Evolutionary conservation across 2,113 vertebrate genomes (phyloP).

Genomic region (Arothron firmamentum): DNA sequence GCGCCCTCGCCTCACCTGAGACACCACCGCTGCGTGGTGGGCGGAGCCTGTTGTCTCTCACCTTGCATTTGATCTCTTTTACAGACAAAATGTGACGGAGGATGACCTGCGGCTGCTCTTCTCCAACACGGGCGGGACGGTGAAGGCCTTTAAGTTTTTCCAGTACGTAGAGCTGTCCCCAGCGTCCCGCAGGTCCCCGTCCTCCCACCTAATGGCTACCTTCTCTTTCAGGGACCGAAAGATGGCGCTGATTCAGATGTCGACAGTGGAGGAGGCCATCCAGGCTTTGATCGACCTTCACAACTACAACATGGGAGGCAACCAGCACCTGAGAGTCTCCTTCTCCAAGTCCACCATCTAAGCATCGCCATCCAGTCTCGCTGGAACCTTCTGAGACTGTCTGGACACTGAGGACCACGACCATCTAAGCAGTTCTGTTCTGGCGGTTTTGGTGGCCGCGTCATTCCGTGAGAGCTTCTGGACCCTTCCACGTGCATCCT

Average conservation of each 20-base stretch:
- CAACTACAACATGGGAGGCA: slow-evolving; percentile 97
- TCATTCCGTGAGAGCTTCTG: slow-evolving; percentile 68
- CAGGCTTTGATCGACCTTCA: slow-evolving; percentile 96
- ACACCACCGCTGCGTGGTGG: too few species aligned
- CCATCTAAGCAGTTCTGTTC: slow-evolving; percentile 21
- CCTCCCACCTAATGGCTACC: neutral
- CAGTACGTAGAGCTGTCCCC: slow-evolving; percentile 80
- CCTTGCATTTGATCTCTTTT: slow-evolving; percentile 11
- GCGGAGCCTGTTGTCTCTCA: too few species aligned
- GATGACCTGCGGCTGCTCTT: slow-evolving; percentile 93
- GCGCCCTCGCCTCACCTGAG: neutral
- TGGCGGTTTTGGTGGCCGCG: slow-evolving; percentile 38
- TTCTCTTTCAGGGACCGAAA: slow-evolving; percentile 88
- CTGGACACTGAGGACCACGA: slow-evolving; percentile 70
- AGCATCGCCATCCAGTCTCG: slow-evolving; percentile 11
- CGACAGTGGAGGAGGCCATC: slow-evolving; percentile 95
- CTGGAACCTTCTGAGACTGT: slow-evolving; percentile 55
- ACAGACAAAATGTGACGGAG: slow-evolving; percentile 89
- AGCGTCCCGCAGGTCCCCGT: neutral
- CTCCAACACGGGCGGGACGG: slow-evolving; percentile 92
- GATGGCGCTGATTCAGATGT: slow-evolving; percentile 98
- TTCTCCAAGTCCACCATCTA: slow-evolving; percentile 98
- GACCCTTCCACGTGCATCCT: slow-evolving; percentile 29
- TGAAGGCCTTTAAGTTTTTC: slow-evolving; percentile 99
- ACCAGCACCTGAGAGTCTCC: slow-evolving; percentile 95